Conservation (phyloP, 2,797 vertebrate species). For the Botia kubotai region DNA sequence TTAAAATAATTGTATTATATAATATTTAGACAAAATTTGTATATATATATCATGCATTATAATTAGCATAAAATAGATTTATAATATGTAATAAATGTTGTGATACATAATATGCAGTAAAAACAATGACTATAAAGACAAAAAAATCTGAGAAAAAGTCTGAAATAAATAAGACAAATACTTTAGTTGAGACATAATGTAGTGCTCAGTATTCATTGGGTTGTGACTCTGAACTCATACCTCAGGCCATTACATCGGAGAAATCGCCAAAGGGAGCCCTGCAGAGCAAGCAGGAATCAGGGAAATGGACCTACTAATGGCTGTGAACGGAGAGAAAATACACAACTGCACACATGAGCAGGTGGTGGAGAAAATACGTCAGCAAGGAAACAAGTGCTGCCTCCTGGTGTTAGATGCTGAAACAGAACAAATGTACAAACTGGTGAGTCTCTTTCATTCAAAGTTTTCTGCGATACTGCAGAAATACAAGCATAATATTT, state of each 20-base stretch:
- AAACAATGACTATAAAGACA: neutral
- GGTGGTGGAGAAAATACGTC: constrained; percentile 82
- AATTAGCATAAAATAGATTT: too few relatives aligned
- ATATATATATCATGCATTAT: too few relatives aligned
- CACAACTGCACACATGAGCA: constrained; percentile 80
- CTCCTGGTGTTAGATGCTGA: constrained; percentile 86
- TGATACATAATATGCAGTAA: too few relatives aligned
- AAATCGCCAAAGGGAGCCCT: constrained; percentile 84
- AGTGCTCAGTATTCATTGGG: neutral
- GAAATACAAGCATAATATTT: neutral
- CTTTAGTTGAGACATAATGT: neutral
- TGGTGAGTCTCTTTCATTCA: constrained; percentile 75
- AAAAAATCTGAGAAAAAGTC: neutral
- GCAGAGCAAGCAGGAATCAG: constrained; percentile 83
- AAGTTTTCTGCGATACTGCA: neutral
- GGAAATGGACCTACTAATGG: constrained; percentile 85
- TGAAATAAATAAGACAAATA: too few relatives aligned
- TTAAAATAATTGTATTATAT: too few relatives aligned
- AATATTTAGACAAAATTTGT: too few relatives aligned
- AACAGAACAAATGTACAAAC: constrained; percentile 83
- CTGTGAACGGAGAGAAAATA: constrained; percentile 83
- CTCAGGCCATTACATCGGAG: constrained; percentile 85
- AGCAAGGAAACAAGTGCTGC: constrained; percentile 77
- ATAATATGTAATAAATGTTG: too few relatives aligned
- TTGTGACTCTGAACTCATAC: neutral